These are phyloP conservation scores for Gephyroberyx darwinii DNA, from an alignment of 2,797 vertebrate species.

Conservation along the genomic window DNA sequence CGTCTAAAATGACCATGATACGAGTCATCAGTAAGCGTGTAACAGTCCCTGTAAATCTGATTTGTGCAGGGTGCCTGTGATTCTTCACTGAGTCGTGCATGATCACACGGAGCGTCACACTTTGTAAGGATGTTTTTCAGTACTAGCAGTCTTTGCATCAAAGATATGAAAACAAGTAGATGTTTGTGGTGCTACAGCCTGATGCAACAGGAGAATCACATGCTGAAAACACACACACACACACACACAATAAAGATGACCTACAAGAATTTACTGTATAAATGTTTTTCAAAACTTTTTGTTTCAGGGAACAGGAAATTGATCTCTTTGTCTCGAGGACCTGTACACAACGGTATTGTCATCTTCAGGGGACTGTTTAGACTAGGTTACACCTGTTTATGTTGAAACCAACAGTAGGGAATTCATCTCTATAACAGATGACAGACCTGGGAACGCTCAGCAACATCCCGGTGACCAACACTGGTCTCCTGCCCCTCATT, in stretches of 20 bases:
- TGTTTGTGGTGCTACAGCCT: not conserved
- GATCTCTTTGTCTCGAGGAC: not conserved
- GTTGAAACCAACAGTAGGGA: not conserved
- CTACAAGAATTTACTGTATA: not conserved
- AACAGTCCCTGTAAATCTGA: constrained; percentile 12
- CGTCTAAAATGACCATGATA: not conserved
- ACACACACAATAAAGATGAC: no score
- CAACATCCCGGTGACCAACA: constrained; percentile 28
- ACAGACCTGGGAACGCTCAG: constrained; percentile 39
- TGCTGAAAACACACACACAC: no score
- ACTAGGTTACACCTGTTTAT: not conserved
- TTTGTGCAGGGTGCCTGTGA: constrained; percentile 13
- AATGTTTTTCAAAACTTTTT: not conserved
- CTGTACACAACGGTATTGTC: not conserved
- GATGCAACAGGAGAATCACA: not conserved
- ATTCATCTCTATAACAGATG: constrained; percentile 17
- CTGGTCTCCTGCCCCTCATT: constrained; percentile 14
- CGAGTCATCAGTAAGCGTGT: constrained; percentile 12
- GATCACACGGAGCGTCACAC: not conserved
- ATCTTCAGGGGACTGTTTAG: not conserved
- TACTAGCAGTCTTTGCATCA: not conserved
- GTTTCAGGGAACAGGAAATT: not conserved
- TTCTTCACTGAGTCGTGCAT: constrained; percentile 10
- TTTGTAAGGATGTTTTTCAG: not conserved
- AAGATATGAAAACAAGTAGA: constrained; percentile 4